A percentile compares a stretch with the other conserved stretches of the same genome.
phyloP scores from a whole-genome alignment of 2,888 invertebrate species.

The Lithophane ornitopus region DNA sequence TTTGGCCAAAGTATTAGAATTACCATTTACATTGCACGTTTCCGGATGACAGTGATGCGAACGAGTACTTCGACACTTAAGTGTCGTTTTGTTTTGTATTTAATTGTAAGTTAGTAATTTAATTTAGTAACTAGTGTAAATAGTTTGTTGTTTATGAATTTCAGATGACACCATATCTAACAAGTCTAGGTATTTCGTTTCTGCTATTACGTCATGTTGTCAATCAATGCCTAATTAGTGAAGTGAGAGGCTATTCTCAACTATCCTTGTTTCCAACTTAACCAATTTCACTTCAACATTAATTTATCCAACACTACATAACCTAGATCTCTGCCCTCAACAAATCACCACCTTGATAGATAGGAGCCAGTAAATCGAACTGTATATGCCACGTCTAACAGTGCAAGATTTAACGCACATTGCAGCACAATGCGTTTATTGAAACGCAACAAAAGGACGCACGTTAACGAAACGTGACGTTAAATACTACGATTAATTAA shows the following conservation, averaged over 20 bases:
- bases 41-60: no score
- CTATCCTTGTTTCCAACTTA: neutral
- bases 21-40: no score
- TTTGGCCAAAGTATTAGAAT: no score
- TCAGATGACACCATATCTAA: neutral
- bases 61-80: no score
- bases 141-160: neutral
- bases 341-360: conserved; percentile 48
- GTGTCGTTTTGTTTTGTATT: no score
- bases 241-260: neutral
- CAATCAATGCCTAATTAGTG: neutral
- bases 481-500: conserved; percentile 62
- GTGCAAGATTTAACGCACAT: conserved; percentile 43
- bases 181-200: neutral
- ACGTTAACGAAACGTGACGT: conserved; percentile 54
- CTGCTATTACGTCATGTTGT: neutral
- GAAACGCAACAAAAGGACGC: conserved; percentile 68
- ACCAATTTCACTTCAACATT: neutral
- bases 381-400: conserved; percentile 35
- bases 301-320: neutral
- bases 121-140: no score
- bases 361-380: conserved; percentile 48
- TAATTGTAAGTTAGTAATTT: no score
- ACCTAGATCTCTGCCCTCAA: neutral
- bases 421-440: conserved; percentile 58